phyloP scores from a whole-genome alignment of 2,888 invertebrate species.

The Thecocarcelia acutangulata region DNA sequence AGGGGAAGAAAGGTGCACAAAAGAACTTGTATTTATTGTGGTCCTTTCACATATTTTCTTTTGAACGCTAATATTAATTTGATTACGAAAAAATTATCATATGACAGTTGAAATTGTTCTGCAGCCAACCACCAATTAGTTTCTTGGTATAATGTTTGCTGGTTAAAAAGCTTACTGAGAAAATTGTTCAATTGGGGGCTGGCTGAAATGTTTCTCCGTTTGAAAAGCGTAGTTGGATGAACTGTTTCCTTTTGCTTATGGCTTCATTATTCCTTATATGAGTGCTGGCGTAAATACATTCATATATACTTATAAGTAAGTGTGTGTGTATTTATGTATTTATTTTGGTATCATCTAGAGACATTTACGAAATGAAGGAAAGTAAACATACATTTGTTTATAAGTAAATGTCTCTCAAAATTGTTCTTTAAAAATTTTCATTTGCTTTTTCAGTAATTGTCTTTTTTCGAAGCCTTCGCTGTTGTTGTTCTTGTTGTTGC shows the following conservation, averaged over 20 bases:
- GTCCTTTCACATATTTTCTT: no score
- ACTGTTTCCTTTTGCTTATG: constrained; percentile 39
- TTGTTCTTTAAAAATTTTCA: constrained; percentile 37
- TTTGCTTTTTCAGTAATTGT: constrained; percentile 13
- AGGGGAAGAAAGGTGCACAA: no score
- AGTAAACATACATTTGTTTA: constrained; percentile 24
- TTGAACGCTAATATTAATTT: no score
- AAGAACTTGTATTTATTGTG: no score
- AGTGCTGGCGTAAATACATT: not conserved
- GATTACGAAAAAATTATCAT: no score
- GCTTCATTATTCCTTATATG: constrained; percentile 32
- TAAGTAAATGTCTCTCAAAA: constrained; percentile 19
- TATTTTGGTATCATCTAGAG: constrained; percentile 12
- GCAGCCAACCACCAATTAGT: no score
- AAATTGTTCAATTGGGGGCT: constrained; percentile 28
- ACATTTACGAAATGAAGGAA: constrained; percentile 41
- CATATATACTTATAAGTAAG: no score
- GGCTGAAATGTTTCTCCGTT: not conserved
- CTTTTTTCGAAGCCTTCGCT: not conserved
- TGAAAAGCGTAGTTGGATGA: constrained; percentile 21
- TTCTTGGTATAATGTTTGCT: not conserved
- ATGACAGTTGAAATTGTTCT: no score
- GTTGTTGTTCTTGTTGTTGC: constrained; percentile 5
- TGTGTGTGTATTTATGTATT: no score
- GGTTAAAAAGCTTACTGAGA: not conserved